A percentile compares a stretch with the other conserved stretches of the same genome.
Conservation (phyloP, 2,113 vertebrate species). For the Paedocypris sp. region DNA sequence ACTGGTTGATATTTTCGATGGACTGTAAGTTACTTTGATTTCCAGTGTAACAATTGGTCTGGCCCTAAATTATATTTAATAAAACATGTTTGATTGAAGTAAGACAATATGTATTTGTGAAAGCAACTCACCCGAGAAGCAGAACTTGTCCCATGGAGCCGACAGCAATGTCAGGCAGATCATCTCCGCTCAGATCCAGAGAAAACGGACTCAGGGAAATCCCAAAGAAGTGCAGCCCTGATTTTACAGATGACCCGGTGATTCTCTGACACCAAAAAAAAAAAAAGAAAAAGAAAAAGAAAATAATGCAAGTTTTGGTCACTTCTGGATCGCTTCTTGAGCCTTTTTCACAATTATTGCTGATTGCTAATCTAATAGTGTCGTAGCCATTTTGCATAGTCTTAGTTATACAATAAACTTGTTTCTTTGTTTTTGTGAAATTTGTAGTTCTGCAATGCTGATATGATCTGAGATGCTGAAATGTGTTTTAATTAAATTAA, state of each 20-base stretch:
- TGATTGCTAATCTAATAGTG: too few relatives aligned
- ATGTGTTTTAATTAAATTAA: too few relatives aligned
- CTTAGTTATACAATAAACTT: too few relatives aligned
- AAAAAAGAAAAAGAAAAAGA: too few relatives aligned
- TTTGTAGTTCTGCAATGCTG: too few relatives aligned
- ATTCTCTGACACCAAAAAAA: too few relatives aligned
- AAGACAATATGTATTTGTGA: not conserved
- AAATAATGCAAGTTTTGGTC: too few relatives aligned
- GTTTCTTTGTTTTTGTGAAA: too few relatives aligned
- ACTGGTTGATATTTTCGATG: slow-evolving; percentile 40
- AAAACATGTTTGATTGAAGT: not conserved
- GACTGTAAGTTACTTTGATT: slow-evolving; percentile 34
- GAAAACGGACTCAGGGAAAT: slow-evolving; percentile 50
- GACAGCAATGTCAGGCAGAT: slow-evolving; percentile 51
- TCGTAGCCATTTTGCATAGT: too few relatives aligned
- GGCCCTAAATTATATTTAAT: slow-evolving; percentile 42
- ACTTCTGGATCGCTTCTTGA: too few relatives aligned
- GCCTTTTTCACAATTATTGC: too few relatives aligned
- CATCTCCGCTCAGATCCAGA: slow-evolving; percentile 47
- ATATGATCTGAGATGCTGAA: too few relatives aligned
- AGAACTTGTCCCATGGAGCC: slow-evolving; percentile 54
- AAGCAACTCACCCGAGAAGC: slow-evolving; percentile 50
- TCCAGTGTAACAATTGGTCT: slow-evolving; percentile 49
- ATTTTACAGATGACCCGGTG: slow-evolving; percentile 36
- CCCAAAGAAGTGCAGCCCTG: slow-evolving; percentile 55